Evolutionary conservation across 2,888 invertebrate species (phyloP), one percentile per base, ranked within the genome.

Genomic region (Phyto melanocephala): DNA sequence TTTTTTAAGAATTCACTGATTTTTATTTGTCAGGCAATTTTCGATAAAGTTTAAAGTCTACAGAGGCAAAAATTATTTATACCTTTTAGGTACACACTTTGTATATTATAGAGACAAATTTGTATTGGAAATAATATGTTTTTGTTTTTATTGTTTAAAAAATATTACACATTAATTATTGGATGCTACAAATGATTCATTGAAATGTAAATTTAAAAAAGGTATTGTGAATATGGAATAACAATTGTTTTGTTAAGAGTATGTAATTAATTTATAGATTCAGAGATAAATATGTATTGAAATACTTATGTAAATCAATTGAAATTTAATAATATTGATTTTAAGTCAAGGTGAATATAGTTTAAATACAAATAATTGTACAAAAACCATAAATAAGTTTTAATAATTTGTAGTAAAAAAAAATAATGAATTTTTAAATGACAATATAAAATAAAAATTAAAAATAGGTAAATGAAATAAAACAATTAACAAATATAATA

Each of bases 241-340:
- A 45, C 15, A 60, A 15, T 37, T 50, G 37, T 28, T 20, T 40
- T 40, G 5, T 40, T 40, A 5, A 40, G n/a, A 40, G 42, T 8
- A 15, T 42, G 42, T 15, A n/a, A 42, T n/a, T n/a, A n/a, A n/a
- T n/a, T n/a, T n/a, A n/a, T n/a, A n/a, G n/a, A n/a, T n/a, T n/a
- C n/a, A n/a, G n/a, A n/a, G n/a, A n/a, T n/a, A n/a, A n/a, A n/a
- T n/a, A n/a, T n/a, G n/a, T n/a, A n/a, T n/a, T n/a, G 7, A 58
- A 11, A 24, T n/a, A 17, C 7, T 62, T 52, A 24, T 22, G 24
- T 47, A 50, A 60, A 60, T n/a, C 10, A 35, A 60, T 40, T 74
- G 54, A 74, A 74, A 63, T 63, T 74, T 63, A 60, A 72, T 72
- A 62, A 50, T 62, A 20, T 33, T n/a, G n/a, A 37, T 60, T 13